Evolutionary conservation across 2,888 invertebrate species (phyloP), one percentile per base, ranked within the genome.

Genomic region (Xylocampa areola): DNA sequence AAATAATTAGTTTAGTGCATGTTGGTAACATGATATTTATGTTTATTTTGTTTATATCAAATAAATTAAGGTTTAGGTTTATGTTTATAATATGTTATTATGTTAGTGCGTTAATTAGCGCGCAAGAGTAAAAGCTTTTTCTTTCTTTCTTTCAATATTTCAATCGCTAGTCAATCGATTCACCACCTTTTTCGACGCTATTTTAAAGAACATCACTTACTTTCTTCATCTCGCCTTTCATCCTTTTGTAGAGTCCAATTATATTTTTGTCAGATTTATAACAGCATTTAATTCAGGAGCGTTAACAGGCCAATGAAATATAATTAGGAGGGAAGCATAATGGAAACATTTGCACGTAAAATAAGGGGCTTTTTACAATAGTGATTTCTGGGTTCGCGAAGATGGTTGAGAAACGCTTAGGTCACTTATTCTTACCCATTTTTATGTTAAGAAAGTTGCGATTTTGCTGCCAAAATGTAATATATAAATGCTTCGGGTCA

Each of bases 251-350:
- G 14, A 23, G n/a, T 48, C 19, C 44, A 54, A 68, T 61, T 65
- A 33, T 21, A 11, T 57, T 51, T 47, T 57, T 52, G 48, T 52
- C 49, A 70, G 66, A 70, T 58, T 70, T 65, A 55, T 43, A 70
- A 53, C 48, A 44, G 54, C 30, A 50, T 60, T 74, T 65, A 54
- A 74, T 65, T 37, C 35, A 10, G 14, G 16, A 19, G 35, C 48
- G 35, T 53, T 70, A 59, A 70, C 51, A 55, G 52, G 36, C 61
- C 41, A 65, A 71, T 71, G 55, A 66, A 71, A 74, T 65, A 65
- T 70, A 74, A 65, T 65, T 70, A 65, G 54, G 29, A 50, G 16
- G 21, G 40, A 36, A 48, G 11, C 35, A 45, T 69, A 50, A 58
- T 45, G 43, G 39, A 43, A 54, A 70, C 59, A 62, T 74, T 66